These are phyloP conservation scores for Corydoras sp. DNA, from an alignment of 2,113 vertebrate genomes.

Conservation along the genomic window DNA sequence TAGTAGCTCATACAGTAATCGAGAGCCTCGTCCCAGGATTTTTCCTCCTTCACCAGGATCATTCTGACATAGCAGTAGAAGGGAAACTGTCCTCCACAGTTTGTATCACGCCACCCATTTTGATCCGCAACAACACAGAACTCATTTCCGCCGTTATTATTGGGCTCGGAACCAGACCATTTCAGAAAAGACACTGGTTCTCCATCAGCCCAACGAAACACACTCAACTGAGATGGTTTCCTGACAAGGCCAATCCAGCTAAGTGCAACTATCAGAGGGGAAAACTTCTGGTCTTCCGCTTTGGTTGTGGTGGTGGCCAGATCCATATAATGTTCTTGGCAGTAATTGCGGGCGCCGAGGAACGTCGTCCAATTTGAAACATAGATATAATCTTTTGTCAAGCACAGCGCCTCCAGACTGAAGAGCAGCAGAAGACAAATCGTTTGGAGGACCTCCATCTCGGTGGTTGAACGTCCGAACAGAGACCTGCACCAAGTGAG, in stretches of 20 bases:
- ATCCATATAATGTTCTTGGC: neutral
- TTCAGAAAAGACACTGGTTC: neutral
- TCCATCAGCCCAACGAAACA: slow-evolving; percentile 34
- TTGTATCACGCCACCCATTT: neutral
- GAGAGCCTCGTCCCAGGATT: too few species aligned
- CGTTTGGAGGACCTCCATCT: too few species aligned
- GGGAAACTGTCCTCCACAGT: neutral
- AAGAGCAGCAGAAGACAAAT: neutral
- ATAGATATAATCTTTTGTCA: neutral
- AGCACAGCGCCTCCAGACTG: neutral
- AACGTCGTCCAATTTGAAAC: neutral
- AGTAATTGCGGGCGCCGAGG: neutral
- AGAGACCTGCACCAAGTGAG: too few species aligned
- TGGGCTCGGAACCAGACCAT: neutral
- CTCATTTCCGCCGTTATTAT: neutral
- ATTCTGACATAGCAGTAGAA: too few species aligned
- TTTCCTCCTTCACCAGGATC: too few species aligned
- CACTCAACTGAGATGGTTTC: rapidly evolving
- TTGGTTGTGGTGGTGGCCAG: neutral
- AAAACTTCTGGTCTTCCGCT: neutral
- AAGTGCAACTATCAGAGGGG: too few species aligned
- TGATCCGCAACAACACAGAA: neutral
- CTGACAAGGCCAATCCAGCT: neutral
- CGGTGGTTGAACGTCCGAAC: too few species aligned
- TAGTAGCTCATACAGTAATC: too few species aligned